Evolutionary conservation across 2,888 invertebrate genomes (phyloP), one percentile per base, ranked within the genome.

Genomic region (Abscondita cerata): DNA sequence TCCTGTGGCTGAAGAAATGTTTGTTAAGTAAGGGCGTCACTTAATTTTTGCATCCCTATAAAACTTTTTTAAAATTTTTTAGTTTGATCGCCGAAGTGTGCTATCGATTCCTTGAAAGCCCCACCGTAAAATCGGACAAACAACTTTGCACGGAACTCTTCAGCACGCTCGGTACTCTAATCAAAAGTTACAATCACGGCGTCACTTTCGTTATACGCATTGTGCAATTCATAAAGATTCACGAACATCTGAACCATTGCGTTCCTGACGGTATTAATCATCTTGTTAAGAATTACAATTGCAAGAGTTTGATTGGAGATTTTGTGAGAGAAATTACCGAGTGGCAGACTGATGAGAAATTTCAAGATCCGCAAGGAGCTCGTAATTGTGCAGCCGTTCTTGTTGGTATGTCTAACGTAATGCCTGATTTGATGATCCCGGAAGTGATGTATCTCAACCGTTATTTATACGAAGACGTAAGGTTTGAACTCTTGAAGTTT

Each of bases 101-200:
- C 74, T 94, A 92, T 79, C 89, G 88, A 75, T 84, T 86, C 44
- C 76, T 90, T 48, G 88, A 89, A 74, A 85, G 87, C 68, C 84
- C 85, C 48, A 82, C 77, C 80, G 78, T 88, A 79, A 71, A 87
- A 81, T 78, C 86, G 38, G 81, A 88, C 68, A 90, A 89, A 67
- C 81, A 85, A 47, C 82, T 85, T 0, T 83, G 88, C 62, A 88
- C 89, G 68, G 88, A 89, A 11, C 84, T 95, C 3, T 89, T 90
- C 74, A 89, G 93, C 83, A 86, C 95, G 36, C 82, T 96, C 60
- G 95, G 93, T 11, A 84, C 87, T 1, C 84, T 95, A 44, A 87
- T 95, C 15, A 93, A 92, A 76, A 87, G 86, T 52, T 94, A 93
- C 76, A 93, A 92, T 75, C 93, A 96, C 80, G 91, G 91, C 0